Evolutionary conservation across 2,113 vertebrate species (phyloP), one percentile per base, ranked within the genome.

Genomic region (Eulemur rufifrons): DNA sequence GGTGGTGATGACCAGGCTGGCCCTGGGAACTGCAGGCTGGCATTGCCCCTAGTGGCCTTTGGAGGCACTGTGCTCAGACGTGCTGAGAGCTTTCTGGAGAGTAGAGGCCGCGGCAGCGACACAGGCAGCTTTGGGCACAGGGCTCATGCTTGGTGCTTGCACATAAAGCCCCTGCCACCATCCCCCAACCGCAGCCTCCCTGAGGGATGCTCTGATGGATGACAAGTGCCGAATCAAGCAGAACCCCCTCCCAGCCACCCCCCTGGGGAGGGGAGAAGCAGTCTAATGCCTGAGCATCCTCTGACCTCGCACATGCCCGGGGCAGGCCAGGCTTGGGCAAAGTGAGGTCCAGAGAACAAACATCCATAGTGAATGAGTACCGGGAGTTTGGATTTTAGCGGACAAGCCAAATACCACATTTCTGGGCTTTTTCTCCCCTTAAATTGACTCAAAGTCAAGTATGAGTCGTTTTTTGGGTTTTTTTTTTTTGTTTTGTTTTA

Each of bases 21-120:
- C 87, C 45, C 25, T 1, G 91, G 59, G 27, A 96, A 86, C 32
- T 4, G 0, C 68, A 78, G 68, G 78, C 94, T 56, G 74, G 69
- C 25, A 27, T 20, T 8, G 90, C 95, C 96, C 82, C 96, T 59
- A 18, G 90, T 54, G 97, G 88, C n/a, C 84, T 4, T 21, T 0
- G 7, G 37, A 14, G 69, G n/a, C 1, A 6, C 73, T 42, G 92
- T 27, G 11, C 77, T 15, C 34, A 17, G 37, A 45, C 34, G 8
- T 5, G 47, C 21, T 21, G 39, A 5, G 63, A 20, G 77, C 47
- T 47, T 61, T 39, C 42, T 1, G 11, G 17, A 17, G 15, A 14
- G 8, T 14, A 17, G 3, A 14, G 13, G 18, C 32, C 2, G 0
- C 13, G 7, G 13, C 27, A 8, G 1, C 8, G 10, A 17, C 37